phyloP scores from a whole-genome alignment of 2,888 invertebrate genomes.

The Heliconius ismenius region DNA sequence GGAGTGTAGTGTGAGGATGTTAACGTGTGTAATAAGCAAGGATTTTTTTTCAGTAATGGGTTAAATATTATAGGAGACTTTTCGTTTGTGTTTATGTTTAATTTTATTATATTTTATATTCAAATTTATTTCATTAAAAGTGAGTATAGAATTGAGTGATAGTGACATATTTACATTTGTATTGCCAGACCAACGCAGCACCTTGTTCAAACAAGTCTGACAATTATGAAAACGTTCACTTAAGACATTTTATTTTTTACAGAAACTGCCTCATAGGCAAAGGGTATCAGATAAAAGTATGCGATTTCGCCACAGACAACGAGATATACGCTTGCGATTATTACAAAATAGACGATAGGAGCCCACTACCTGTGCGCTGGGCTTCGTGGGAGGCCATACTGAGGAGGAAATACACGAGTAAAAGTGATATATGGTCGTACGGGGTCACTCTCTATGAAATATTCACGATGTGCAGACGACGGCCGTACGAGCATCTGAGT shows the following conservation, averaged over 20 bases:
- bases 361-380: slow-evolving; percentile 92
- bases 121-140: too few species aligned
- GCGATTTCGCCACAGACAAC: slow-evolving; percentile 92
- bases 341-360: slow-evolving; percentile 88
- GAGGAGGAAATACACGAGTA: slow-evolving; percentile 91
- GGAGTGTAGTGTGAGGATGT: too few species aligned
- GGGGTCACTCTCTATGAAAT: slow-evolving; percentile 94
- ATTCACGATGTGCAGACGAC: slow-evolving; percentile 87
- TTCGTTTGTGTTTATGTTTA: too few species aligned
- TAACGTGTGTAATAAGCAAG: too few species aligned
- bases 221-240: too few species aligned
- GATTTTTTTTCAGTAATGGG: too few species aligned
- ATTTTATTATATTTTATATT: too few species aligned
- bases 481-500: slow-evolving; percentile 88
- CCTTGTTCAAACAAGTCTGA: too few species aligned
- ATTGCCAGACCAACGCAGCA: too few species aligned
- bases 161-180: too few species aligned
- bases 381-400: slow-evolving; percentile 94
- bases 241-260: slow-evolving; percentile 45
- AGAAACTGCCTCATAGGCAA: slow-evolving; percentile 93
- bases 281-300: slow-evolving; percentile 90
- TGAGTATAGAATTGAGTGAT: too few species aligned
- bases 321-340: slow-evolving; percentile 90
- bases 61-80: too few species aligned
- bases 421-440: slow-evolving; percentile 95